Base-by-base conservation (phyloP, 2,888 invertebrate genomes). In the Chrysomela aeneicollis region DNA sequence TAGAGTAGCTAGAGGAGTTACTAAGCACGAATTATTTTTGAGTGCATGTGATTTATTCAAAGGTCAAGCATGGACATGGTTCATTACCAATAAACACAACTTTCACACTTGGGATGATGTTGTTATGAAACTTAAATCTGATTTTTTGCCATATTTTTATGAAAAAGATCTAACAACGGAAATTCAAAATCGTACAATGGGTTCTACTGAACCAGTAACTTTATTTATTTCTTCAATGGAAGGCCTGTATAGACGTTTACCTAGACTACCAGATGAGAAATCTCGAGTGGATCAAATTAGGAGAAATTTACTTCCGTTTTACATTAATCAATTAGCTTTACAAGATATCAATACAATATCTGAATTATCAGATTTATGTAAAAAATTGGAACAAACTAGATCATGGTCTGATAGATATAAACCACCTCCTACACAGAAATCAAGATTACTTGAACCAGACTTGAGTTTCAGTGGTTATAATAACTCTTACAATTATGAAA, bases 11-110 rank as follows among this genome's bases (percentile, higher is more conserved):
- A 35, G 65, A 54, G 49, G 26, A 10, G 58, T 61, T 37, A 22
- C 49, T 6, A 61, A 58, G 46, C 15, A 32, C 1, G 46, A 59
- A 26, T 22, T 66, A 6, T 66, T 62, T 42, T 18, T 8, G 2
- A 46, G 58, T 17, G 59, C 61, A 18, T 52, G 59, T n/a, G 65
- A 65, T 53, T 54, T 62, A 15, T 65, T 61, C 47, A 58, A 58
- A 22, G 61, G 30, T n/a, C n/a, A 12, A 32, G 60, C 50, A 1
- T 64, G 59, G 52, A 58, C 37, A 10, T 65, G 61, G 64, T 65
- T 53, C 53, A 15, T 37, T 3, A 58, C 51, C 6, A 65, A 65
- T 22, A 53, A 49, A 18, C 15, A 17, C 30, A 17, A 37, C 19
- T 58, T 65, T 26, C 5, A 26, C 1, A 10, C 32, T 51, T 60